phyloP scores from a whole-genome alignment of 2,888 invertebrate genomes.

The Anorthoa munda region DNA sequence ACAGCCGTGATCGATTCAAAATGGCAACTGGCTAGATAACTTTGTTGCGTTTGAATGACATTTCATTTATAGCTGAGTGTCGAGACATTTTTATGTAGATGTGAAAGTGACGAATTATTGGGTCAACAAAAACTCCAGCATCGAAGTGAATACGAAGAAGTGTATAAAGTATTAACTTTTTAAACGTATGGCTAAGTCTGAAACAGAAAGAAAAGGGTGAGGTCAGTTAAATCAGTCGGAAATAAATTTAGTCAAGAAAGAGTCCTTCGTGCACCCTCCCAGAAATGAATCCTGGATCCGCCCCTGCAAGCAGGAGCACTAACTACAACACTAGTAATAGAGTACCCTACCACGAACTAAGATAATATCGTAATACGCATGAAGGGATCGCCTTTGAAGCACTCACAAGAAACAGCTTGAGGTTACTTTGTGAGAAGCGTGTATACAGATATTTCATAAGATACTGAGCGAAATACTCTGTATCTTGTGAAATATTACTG shows the following conservation, averaged over 20 bases:
- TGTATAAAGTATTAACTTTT: too few relatives aligned
- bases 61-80: conserved; percentile 9
- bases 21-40: conserved; percentile 4
- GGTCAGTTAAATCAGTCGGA: too few relatives aligned
- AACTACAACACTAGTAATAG: not conserved
- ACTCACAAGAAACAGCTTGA: conserved; percentile 13
- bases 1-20: conserved; percentile 27
- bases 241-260: too few relatives aligned
- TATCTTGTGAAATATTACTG: conserved; percentile 6
- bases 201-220: too few relatives aligned
- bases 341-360: conserved; percentile 6
- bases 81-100: not conserved
- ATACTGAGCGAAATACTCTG: too few relatives aligned
- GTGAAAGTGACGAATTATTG: too few relatives aligned
- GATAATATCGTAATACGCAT: not conserved
- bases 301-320: not conserved
- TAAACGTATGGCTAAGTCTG: too few relatives aligned
- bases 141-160: too few relatives aligned
- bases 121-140: too few relatives aligned
- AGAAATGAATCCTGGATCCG: too few relatives aligned
- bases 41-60: conserved; percentile 15
- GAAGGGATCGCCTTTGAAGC: conserved; percentile 2
- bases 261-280: too few relatives aligned
- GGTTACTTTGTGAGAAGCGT: conserved; percentile 8
- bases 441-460: not conserved